A percentile compares a stretch with the other conserved stretches of the same genome.
phyloP scores from a whole-genome alignment of 2,113 vertebrate genomes.

The Phyllopteryx taeniolatus region DNA sequence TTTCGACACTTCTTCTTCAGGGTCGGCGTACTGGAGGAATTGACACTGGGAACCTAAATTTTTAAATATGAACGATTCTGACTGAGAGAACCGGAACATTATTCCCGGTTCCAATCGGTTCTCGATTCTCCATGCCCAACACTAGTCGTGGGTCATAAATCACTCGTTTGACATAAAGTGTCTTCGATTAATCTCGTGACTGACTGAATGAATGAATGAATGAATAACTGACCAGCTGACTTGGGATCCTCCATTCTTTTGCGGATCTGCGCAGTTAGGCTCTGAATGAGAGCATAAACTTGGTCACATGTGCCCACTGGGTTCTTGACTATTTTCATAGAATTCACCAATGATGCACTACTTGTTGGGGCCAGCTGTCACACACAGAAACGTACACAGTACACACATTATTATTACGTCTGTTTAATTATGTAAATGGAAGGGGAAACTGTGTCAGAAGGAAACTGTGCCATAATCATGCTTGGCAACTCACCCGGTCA shows the following conservation, averaged over 20 bases:
- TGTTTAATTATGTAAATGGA: background rate
- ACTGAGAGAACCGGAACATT: no score
- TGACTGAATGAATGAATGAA: background rate
- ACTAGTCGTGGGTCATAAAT: no score
- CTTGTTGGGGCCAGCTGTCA: conserved; percentile 86
- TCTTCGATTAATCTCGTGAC: no score
- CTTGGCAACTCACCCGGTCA: conserved; percentile 76
- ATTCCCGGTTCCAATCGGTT: no score
- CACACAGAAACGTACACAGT: background rate
- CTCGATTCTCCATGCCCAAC: no score
- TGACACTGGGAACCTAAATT: no score
- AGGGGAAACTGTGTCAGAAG: background rate
- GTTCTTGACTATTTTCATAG: conserved; percentile 89
- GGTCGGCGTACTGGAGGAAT: no score
- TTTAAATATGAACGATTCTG: no score
- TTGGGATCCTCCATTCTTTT: conserved; percentile 86
- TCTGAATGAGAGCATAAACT: conserved; percentile 90
- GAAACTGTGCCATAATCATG: background rate
- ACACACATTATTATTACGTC: background rate
- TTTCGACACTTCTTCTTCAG: no score
- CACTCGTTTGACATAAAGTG: no score
- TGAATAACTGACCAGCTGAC: conserved; percentile 7
- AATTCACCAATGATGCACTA: conserved; percentile 84
- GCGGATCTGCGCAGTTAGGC: conserved; percentile 89
- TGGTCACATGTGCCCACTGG: conserved; percentile 88